phyloP scores from a whole-genome alignment of 2,888 invertebrate species.

The Magallana nippona region DNA sequence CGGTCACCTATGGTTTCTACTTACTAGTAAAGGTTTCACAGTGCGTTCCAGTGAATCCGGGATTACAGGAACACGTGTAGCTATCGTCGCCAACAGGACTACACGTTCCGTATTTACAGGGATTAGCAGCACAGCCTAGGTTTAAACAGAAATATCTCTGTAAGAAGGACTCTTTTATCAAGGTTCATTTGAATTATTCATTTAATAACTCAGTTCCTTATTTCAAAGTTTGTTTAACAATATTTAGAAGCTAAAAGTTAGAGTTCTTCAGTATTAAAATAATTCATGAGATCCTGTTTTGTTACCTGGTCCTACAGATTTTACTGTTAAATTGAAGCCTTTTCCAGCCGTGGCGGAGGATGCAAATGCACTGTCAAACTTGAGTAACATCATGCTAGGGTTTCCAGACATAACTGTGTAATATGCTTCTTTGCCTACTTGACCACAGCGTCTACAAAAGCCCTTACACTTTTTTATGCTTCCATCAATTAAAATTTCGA shows the following conservation, averaged over 20 bases:
- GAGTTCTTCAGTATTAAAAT: no score
- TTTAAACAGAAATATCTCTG: no score
- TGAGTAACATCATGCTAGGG: slow-evolving; percentile 31
- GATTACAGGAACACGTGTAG: not conserved
- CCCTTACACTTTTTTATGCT: not conserved
- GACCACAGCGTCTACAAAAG: slow-evolving; percentile 39
- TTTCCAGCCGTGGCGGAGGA: not conserved
- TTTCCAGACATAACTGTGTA: slow-evolving; percentile 1
- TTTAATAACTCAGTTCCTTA: no score
- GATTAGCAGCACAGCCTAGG: not conserved
- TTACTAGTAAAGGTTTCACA: not conserved
- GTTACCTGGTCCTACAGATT: not conserved
- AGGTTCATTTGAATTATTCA: no score
- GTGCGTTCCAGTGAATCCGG: not conserved
- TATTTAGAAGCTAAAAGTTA: no score
- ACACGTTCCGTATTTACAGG: not conserved
- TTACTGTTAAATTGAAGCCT: slow-evolving; percentile 26
- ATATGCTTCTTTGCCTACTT: not conserved
- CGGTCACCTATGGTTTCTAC: not conserved
- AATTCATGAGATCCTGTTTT: no score
- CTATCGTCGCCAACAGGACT: not conserved
- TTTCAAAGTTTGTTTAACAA: no score
- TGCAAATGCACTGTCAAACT: slow-evolving; percentile 45
- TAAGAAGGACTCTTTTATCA: no score
- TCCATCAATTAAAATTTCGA: not conserved